Evolutionary conservation across 1,140 invertebrate genomes (phyloP).

Genomic region (Amyelois transitella): DNA sequence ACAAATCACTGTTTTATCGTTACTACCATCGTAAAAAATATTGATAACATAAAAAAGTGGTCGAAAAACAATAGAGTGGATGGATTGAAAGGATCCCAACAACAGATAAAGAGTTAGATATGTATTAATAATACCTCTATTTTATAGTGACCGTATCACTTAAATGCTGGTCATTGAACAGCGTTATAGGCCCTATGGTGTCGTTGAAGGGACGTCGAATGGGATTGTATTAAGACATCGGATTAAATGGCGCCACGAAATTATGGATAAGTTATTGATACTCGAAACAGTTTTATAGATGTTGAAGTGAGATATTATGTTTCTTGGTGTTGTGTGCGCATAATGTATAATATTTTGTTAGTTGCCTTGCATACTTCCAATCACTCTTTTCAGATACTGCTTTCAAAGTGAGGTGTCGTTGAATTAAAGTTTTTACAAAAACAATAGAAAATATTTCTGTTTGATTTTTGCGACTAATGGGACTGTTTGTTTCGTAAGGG

Average conservation of each 20-base stretch:
- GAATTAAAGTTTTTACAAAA: too few species aligned
- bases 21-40: constrained; percentile 67
- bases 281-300: not conserved
- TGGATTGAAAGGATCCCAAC: constrained; percentile 65
- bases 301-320: not conserved
- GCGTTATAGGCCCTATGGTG: constrained; percentile 28
- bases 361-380: too few species aligned
- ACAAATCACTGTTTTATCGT: constrained; percentile 72
- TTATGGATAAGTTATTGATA: constrained; percentile 3
- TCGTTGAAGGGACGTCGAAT: not conserved
- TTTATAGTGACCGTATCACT: constrained; percentile 40
- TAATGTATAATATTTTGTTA: too few species aligned
- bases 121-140: constrained; percentile 69
- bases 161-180: constrained; percentile 41
- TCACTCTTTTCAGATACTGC: too few species aligned
- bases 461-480: too few species aligned
- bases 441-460: too few species aligned
- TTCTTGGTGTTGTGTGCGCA: too few species aligned
- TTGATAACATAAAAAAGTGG: constrained; percentile 68
- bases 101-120: constrained; percentile 63
- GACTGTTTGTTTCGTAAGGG: too few species aligned
- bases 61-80: constrained; percentile 70
- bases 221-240: constrained; percentile 1
- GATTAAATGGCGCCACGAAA: constrained; percentile 1
- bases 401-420: too few species aligned